Evolutionary conservation across 2,888 invertebrate species (phyloP).

Genomic region (Trachelus tabidus): DNA sequence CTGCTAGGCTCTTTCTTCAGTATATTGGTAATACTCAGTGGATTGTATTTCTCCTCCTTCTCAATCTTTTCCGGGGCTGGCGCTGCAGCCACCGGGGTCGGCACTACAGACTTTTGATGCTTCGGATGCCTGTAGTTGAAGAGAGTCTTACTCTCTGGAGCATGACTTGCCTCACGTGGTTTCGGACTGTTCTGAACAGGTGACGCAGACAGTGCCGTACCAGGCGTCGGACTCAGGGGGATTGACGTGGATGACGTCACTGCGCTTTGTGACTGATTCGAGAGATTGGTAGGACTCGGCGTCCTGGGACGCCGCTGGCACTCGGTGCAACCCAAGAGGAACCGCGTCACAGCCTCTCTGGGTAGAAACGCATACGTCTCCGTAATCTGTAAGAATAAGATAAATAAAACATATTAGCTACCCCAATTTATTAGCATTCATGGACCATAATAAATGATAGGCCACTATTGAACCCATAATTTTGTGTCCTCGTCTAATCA

Average conservation of each 20-base stretch:
- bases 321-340: slow-evolving; percentile 93
- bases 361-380: slow-evolving; percentile 97
- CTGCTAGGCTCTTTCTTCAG: slow-evolving; percentile 59
- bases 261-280: slow-evolving; percentile 54
- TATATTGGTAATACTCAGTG: slow-evolving; percentile 60
- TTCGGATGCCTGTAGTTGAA: slow-evolving; percentile 55
- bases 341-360: slow-evolving; percentile 95
- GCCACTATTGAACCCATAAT: neutral
- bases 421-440: neutral
- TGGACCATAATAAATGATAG: neutral
- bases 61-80: slow-evolving; percentile 36
- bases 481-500: neutral
- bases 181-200: slow-evolving; percentile 47
- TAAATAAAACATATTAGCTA: neutral
- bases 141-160: slow-evolving; percentile 53
- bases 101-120: slow-evolving; percentile 34
- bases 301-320: slow-evolving; percentile 86
- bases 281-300: slow-evolving; percentile 68
- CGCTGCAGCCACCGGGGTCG: slow-evolving; percentile 9
- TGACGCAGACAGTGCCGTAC: slow-evolving; percentile 33
- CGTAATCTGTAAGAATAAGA: slow-evolving; percentile 80
- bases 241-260: slow-evolving; percentile 32
- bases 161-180: slow-evolving; percentile 52
- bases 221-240: slow-evolving; percentile 31
- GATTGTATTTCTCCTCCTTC: slow-evolving; percentile 60